Evolutionary conservation across 1,140 invertebrate species (phyloP), one percentile per base, ranked within the genome.

Genomic region (Chionoecetes opilio): DNA sequence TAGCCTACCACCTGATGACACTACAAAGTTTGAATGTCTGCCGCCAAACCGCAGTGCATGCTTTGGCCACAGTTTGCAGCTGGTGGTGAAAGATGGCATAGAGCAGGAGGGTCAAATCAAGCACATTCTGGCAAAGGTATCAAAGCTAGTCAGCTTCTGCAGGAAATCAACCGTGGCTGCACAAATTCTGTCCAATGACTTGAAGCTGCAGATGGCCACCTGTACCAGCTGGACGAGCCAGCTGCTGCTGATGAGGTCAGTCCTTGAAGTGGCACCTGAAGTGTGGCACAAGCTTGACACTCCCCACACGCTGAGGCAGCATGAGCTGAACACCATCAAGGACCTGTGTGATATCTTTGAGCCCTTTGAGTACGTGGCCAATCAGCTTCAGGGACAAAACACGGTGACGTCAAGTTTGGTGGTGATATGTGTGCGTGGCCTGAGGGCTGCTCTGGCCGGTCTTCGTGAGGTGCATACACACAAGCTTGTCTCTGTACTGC

Each of bases 381-480:
- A 86, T 31, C 84, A 86, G 84, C 21, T 86, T 86, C 84, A 86
- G 84, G 9, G 84, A 86, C 84, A 86, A 29, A 9, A 86, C 84
- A 86, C 31, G 84, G 84, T 86, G 84, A 86, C 84, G 32, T 86
- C 84, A 9, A 86, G 84, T 86, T 29, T 86, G 84, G 84, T 86
- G 31, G 84, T 86, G 14, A 86, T n/a, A 21, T 86, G 84, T 86
- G 84, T 75, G 11, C n/a, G n/a, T n/a, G n/a, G n/a, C n/a, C n/a
- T n/a, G n/a, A n/a, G n/a, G n/a, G n/a, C n/a, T n/a, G n/a, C n/a
- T n/a, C n/a, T n/a, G n/a, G n/a, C n/a, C n/a, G n/a, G n/a, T n/a
- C n/a, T n/a, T n/a, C n/a, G n/a, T 75, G 63, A 75, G n/a, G 63
- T 75, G 63, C n/a, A 75, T n/a, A 75, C 11, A 14, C 11, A n/a